These are phyloP conservation scores for Dione vanillae DNA, from an alignment of 2,888 invertebrate species.

Conservation along the genomic window DNA sequence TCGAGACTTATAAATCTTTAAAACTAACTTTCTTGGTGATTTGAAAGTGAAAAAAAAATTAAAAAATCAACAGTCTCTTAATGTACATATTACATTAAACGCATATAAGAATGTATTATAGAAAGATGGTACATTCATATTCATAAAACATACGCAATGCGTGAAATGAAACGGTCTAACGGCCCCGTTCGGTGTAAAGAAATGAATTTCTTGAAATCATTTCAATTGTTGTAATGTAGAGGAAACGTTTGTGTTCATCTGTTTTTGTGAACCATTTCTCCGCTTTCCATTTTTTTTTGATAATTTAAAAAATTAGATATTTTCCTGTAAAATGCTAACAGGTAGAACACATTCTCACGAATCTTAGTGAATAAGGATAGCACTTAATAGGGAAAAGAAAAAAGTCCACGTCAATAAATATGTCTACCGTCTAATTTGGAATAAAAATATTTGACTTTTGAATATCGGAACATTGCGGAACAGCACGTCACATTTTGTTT, in stretches of 20 bases:
- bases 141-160: constrained; percentile 43
- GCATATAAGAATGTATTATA: constrained; percentile 23
- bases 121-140: constrained; percentile 29
- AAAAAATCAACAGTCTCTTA: not conserved
- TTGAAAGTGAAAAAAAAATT: constrained; percentile 2
- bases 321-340: no score
- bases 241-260: not conserved
- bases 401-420: no score
- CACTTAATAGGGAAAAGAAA: no score
- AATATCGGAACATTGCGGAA: no score
- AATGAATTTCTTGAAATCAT: constrained; percentile 29
- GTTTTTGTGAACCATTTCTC: not conserved
- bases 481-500: no score
- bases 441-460: no score
- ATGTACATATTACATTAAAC: constrained; percentile 12
- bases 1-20: not conserved
- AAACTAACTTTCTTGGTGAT: not conserved
- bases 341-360: no score
- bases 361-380: no score
- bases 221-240: not conserved
- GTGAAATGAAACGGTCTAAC: constrained; percentile 40
- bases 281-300: no score
- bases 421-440: no score
- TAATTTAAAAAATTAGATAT: no score
- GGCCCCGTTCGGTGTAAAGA: constrained; percentile 34